Evolutionary conservation across 1,140 invertebrate genomes (phyloP), one percentile per base, ranked within the genome.

Genomic region (Drosophila setifemur): DNA sequence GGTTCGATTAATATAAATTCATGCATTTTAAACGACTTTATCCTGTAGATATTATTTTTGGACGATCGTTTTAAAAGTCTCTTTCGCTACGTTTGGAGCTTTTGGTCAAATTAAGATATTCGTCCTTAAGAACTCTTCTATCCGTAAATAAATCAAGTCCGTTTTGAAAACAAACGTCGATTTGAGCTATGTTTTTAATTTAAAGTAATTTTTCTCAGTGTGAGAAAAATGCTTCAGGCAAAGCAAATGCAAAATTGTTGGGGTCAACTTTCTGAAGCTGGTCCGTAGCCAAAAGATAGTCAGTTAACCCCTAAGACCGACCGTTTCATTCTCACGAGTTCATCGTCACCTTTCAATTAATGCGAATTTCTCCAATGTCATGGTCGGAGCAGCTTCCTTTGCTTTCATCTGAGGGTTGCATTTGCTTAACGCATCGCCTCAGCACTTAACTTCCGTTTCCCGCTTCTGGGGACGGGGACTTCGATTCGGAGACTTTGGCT

Each of bases 381-480:
- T 73, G 76, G 55, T 57, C 42, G 31, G 52, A 49, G 55, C 58
- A 49, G 72, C 55, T 86, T 86, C 74, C 67, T 69, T 44, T 86
- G 81, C 73, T 73, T 69, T 76, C 71, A 72, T 66, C 49, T 79
- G 58, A 72, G 75, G 75, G 81, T 86, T 86, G 81, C 66, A 76
- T 87, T 86, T 86, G 81, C 72, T 86, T 87, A 86, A 86, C 81
- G 81, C 81, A 82, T 86, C 76, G 82, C 82, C 72, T 86, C 82
- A 75, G 74, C 87, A 89, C 82, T 89, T 87, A 87, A 85, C 87
- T 85, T 89, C 87, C 87, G 82, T 87, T 89, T 86, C 82, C 82
- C 76, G 69, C 76, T 88, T 63, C 77, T 26, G 25, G 44, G 21
- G 57, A 39, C 14, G 12, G 39, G 29, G 39, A 43, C 18, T 14